Evolutionary conservation across 2,888 invertebrate genomes (phyloP).

Genomic region (Phalangium opilio): DNA sequence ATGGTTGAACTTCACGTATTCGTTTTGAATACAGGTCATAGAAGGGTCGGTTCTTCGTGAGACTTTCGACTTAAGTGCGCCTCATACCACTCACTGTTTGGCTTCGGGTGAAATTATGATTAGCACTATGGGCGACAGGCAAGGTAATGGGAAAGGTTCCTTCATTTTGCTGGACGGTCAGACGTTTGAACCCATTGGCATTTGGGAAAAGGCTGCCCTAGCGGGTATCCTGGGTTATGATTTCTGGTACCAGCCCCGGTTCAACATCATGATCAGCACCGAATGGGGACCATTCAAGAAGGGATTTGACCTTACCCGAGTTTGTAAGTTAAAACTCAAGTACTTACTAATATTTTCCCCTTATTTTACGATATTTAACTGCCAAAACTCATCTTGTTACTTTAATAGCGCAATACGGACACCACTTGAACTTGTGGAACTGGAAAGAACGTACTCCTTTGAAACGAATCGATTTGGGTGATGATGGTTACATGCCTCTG

Average conservation of each 20-base stretch:
- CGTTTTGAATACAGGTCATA: conserved; percentile 43
- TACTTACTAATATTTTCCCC: no score
- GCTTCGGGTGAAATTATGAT: conserved; percentile 88
- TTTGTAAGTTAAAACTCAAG: no score
- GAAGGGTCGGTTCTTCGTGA: conserved; percentile 61
- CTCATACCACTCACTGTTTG: conserved; percentile 87
- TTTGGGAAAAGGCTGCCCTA: conserved; percentile 56
- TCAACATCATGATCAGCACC: conserved; percentile 72
- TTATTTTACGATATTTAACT: conserved; percentile 2
- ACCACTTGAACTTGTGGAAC: conserved; percentile 68
- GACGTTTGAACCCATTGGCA: conserved; percentile 56
- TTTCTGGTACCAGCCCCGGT: conserved; percentile 93
- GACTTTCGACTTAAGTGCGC: conserved; percentile 54
- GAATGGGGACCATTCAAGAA: conserved; percentile 81
- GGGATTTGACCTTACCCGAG: conserved; percentile 35
- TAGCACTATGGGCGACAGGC: conserved; percentile 74
- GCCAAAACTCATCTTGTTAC: not conserved
- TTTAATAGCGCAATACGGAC: conserved; percentile 61
- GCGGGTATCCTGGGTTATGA: conserved; percentile 45
- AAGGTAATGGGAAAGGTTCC: conserved; percentile 49
- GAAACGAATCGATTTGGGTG: conserved; percentile 60
- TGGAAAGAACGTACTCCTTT: conserved; percentile 65
- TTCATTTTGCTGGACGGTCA: conserved; percentile 73
- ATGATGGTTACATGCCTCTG: conserved; percentile 69
- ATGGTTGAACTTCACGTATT: no score